Evolutionary conservation across 2,113 vertebrate species (phyloP).

Genomic region (Ciconia maguari): DNA sequence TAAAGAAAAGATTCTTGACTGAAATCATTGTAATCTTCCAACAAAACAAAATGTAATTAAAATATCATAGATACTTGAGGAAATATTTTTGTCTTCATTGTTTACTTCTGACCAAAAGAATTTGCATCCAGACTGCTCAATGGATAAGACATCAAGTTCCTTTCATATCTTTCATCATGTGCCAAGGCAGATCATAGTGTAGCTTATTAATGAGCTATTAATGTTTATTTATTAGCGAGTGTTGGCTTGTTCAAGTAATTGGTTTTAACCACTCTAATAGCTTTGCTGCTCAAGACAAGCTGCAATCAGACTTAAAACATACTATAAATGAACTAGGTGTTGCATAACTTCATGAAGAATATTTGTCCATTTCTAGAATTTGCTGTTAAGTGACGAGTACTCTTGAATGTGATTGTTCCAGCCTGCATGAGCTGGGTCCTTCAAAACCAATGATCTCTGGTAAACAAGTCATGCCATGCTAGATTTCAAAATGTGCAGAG

Average conservation of each 20-base stretch:
- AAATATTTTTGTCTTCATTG: background rate
- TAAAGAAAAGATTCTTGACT: background rate
- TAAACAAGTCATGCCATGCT: background rate
- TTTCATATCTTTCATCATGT: background rate
- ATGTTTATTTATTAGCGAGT: background rate
- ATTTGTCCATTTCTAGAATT: background rate
- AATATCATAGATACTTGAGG: background rate
- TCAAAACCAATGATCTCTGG: background rate
- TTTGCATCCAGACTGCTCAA: background rate
- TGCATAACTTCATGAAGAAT: background rate
- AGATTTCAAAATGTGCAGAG: background rate
- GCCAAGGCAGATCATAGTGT: background rate
- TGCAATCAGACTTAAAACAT: background rate
- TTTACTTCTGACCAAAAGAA: background rate
- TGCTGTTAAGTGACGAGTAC: background rate
- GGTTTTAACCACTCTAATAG: background rate
- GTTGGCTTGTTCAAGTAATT: background rate
- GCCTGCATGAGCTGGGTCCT: background rate
- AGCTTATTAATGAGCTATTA: background rate
- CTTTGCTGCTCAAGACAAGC: background rate
- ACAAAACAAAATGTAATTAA: background rate
- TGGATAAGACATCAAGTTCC: background rate
- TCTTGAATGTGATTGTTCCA: background rate
- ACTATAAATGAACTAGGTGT: background rate
- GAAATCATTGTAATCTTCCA: background rate